Base-by-base conservation (phyloP, 2,113 vertebrate genomes). In the Typhlomys cinereus region DNA sequence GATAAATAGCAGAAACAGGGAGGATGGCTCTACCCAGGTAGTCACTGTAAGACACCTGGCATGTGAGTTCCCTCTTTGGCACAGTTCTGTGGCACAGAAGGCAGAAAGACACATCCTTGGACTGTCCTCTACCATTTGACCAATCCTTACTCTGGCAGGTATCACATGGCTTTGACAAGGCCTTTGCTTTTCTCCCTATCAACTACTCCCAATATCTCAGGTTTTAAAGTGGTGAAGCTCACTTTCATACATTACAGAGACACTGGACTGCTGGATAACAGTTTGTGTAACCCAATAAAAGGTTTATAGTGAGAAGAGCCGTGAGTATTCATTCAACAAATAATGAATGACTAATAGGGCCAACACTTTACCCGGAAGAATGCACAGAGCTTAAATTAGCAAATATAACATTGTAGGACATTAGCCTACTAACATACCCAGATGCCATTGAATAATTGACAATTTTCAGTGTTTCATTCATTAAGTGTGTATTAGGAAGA, bases 251-350 rank as follows among this genome's bases (percentile, higher is more conserved):
- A 15, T 89, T 50, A 62, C 9, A 73, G 59, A 36, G 3, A 2
- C 9, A 36, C 27, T 36, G 48, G 75, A 62, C 46, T 70, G 71
- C 34, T 12, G 31, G 70, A 78, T 25, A 12, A 15, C 46, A 70
- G 54, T 36, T n/a, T 89, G 69, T 61, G 67, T 23, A 79, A 62
- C 17, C 4, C 76, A 92, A 31, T 64, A 41, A 50, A 75, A 64
- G 4, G 70, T 80, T 89, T 46, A 50, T 25, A 46, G n/a, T 41
- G 83, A 64, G 34, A 79, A 92, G 36, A 54, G n/a, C 21, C 57
- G 90, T 44, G 54, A 94, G 96, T 95, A 96, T 96, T 95, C 59
- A 62, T 0, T 76, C 46, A 41, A 73, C 66, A 93, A 84, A 91
- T 0, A 6, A 1, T 4, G 61, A 36, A 10, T 48, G 9, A 71